These are phyloP conservation scores for Protosalanx chinensis DNA, from an alignment of 2,797 vertebrate genomes.

Conservation along the genomic window DNA sequence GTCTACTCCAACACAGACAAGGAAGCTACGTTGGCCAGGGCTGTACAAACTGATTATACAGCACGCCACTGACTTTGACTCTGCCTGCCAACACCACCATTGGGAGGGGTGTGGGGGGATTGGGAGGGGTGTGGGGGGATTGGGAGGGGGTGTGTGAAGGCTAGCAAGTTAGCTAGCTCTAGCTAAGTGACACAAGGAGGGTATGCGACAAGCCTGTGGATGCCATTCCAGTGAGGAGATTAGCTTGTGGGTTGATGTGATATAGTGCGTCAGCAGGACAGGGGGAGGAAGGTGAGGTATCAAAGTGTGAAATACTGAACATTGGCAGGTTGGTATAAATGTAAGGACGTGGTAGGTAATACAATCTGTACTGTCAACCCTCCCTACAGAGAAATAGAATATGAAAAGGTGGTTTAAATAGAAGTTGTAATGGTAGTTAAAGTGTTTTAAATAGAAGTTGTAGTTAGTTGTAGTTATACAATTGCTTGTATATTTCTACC, in stretches of 20 bases:
- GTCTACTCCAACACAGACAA: background rate
- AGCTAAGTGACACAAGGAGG: background rate
- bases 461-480: too few species aligned
- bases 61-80: background rate
- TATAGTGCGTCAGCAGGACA: background rate
- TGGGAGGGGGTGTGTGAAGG: background rate
- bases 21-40: background rate
- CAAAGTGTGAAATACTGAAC: background rate
- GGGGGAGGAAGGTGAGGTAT: background rate
- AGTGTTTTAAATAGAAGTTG: too few species aligned
- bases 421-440: too few species aligned
- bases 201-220: background rate
- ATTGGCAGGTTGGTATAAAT: background rate
- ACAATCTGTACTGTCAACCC: background rate
- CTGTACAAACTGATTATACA: slow-evolving; percentile 1
- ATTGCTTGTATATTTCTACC: too few species aligned
- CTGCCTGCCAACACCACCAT: background rate
- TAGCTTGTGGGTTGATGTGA: slow-evolving; percentile 2
- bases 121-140: too few species aligned
- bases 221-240: background rate
- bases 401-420: background rate
- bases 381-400: background rate
- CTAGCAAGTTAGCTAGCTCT: background rate
- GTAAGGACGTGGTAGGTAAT: background rate
- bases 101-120: background rate